Percentiles rank a stretch among this genome's conserved stretches.
phyloP scores from a whole-genome alignment of 2,888 invertebrate species.

The Clostera curtula region DNA sequence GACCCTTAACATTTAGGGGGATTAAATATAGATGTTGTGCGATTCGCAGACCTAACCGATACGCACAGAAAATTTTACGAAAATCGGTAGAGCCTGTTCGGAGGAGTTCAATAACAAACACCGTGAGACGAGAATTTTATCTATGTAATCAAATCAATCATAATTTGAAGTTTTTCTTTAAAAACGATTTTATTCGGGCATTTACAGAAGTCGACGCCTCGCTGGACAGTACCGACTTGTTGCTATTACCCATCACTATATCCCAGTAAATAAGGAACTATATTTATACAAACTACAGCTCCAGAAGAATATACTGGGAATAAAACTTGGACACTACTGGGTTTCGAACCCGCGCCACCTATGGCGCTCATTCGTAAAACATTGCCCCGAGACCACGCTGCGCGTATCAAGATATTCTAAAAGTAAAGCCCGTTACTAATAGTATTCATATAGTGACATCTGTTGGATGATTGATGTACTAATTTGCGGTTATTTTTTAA shows the following conservation, averaged over 20 bases:
- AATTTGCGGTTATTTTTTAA: too few relatives aligned
- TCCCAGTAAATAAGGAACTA: conserved; percentile 45
- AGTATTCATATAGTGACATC: conserved; percentile 35
- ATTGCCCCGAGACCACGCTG: conserved; percentile 18
- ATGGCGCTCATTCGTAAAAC: conserved; percentile 3
- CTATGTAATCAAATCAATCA: too few relatives aligned
- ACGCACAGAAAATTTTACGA: too few relatives aligned
- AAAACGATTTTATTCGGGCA: conserved; percentile 51
- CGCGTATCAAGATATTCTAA: too few relatives aligned
- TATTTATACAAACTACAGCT: conserved; percentile 29
- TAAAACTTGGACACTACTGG: background rate
- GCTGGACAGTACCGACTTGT: conserved; percentile 61
- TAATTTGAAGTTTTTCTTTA: too few relatives aligned
- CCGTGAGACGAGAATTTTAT: too few relatives aligned
- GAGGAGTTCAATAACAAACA: too few relatives aligned
- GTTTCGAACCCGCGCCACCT: conserved; percentile 24
- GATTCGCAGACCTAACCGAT: too few relatives aligned
- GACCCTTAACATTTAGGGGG: too few relatives aligned
- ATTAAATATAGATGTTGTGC: too few relatives aligned
- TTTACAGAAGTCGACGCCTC: conserved; percentile 64
- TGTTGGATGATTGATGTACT: conserved; percentile 17
- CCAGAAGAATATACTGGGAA: conserved; percentile 43
- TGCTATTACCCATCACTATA: conserved; percentile 62
- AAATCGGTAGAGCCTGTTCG: too few relatives aligned
- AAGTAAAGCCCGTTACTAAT: conserved; percentile 9